A percentile compares a stretch with the other conserved stretches of the same genome.
Evolutionary conservation across 2,113 vertebrate species (phyloP).

Genomic region (Psophia crepitans): DNA sequence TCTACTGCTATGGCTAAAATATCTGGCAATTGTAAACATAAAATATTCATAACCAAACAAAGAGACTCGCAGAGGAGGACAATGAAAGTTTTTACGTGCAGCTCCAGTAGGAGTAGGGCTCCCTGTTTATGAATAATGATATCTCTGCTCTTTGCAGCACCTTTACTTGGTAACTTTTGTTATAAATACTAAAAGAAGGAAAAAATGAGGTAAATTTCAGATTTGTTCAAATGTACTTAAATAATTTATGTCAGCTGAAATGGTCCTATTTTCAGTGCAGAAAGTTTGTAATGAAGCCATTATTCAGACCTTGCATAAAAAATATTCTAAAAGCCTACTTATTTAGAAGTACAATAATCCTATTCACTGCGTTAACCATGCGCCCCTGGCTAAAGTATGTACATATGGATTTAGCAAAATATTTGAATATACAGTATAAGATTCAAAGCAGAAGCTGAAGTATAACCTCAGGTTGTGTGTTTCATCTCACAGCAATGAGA

Average conservation of each 20-base stretch:
- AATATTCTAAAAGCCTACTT: neutral
- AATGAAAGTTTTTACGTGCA: neutral
- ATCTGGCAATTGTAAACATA: neutral
- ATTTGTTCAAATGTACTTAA: constrained; percentile 25
- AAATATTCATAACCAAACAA: neutral
- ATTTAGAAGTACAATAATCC: constrained; percentile 9
- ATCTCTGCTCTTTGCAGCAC: neutral
- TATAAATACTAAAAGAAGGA: constrained; percentile 32
- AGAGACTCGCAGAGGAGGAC: neutral
- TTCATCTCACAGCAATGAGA: neutral
- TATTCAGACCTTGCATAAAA: constrained; percentile 9
- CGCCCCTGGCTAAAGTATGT: neutral
- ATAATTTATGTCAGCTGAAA: constrained; percentile 47
- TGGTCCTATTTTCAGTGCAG: neutral
- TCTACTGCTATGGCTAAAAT: neutral
- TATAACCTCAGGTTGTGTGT: neutral
- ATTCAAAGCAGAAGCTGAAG: neutral
- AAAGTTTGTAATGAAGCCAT: constrained; percentile 26
- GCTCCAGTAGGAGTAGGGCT: neutral
- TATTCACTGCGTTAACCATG: neutral
- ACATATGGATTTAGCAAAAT: constrained; percentile 23
- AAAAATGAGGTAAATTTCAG: neutral
- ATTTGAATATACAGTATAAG: neutral
- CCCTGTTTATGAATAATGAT: neutral
- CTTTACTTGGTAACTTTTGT: constrained; percentile 14